Conservation (phyloP, 2,888 invertebrate species). For the Xanthia togata region DNA sequence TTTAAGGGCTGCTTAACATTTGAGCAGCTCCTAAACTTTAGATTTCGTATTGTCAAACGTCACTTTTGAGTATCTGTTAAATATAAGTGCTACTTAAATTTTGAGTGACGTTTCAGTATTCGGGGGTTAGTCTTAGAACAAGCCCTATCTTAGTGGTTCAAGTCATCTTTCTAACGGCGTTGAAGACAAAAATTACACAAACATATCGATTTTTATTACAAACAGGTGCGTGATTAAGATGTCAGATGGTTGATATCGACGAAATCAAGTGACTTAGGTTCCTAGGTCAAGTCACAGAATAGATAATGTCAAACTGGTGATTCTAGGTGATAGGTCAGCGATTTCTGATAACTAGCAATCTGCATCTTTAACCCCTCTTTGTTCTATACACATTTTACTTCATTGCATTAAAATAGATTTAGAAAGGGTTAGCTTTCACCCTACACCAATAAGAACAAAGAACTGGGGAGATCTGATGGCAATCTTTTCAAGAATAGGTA, state of each 20-base stretch:
- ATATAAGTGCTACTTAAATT: no score
- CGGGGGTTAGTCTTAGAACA: no score
- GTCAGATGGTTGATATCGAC: neutral
- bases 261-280: neutral
- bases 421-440: neutral
- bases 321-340: conserved; percentile 4
- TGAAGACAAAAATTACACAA: conserved; percentile 10
- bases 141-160: no score
- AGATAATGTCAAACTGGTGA: conserved; percentile 4
- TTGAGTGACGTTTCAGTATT: no score
- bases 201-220: conserved; percentile 12
- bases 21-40: no score
- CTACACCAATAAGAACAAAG: neutral
- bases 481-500: neutral
- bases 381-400: neutral
- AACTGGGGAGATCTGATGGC: neutral
- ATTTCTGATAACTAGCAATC: conserved; percentile 3
- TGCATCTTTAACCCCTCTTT: conserved; percentile 1
- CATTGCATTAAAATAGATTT: neutral
- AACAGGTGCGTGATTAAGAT: conserved; percentile 4
- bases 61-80: no score
- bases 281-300: neutral
- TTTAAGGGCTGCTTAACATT: no score
- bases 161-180: neutral
- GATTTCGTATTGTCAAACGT: no score